phyloP scores from a whole-genome alignment of 30 jellyfish, hydroid and myxozoan species.

The Aurelia sp. region DNA sequence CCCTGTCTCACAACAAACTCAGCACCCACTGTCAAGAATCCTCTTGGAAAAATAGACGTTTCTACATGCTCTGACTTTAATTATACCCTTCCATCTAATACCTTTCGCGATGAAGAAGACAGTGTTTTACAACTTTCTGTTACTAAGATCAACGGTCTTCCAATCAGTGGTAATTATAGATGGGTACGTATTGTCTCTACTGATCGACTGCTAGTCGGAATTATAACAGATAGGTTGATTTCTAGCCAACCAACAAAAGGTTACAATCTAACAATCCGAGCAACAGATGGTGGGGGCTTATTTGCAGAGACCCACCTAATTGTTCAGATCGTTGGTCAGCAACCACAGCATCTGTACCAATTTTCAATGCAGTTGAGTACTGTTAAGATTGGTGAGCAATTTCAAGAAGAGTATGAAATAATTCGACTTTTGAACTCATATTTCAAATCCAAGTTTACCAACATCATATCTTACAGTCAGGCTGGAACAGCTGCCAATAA shows the following conservation, averaged over 20 bases:
- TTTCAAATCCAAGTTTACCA: constrained; percentile 55
- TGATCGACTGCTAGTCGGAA: constrained; percentile 37
- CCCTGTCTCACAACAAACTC: constrained; percentile 67
- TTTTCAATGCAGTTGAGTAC: constrained; percentile 47
- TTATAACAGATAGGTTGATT: constrained; percentile 57
- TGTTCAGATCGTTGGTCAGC: constrained; percentile 57
- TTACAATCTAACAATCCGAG: constrained; percentile 82
- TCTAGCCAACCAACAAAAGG: constrained; percentile 60
- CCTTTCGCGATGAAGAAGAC: constrained; percentile 90
- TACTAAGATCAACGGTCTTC: constrained; percentile 65
- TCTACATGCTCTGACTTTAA: constrained; percentile 72
- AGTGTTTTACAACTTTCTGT: constrained; percentile 43
- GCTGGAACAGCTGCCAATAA: neutral
- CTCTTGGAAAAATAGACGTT: constrained; percentile 60
- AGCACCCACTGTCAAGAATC: constrained; percentile 65
- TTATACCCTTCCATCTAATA: constrained; percentile 43
- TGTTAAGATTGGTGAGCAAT: constrained; percentile 17
- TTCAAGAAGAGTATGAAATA: constrained; percentile 41
- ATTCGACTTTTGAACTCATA: constrained; percentile 36
- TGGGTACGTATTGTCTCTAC: constrained; percentile 66
- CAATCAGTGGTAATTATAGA: constrained; percentile 64
- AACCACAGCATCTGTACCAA: constrained; percentile 65
- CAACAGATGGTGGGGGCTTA: constrained; percentile 72
- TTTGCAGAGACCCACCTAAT: constrained; percentile 76
- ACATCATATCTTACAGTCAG: constrained; percentile 33